Percentiles rank a stretch among this genome's conserved stretches.
Evolutionary conservation across 2,888 invertebrate species (phyloP).

Genomic region (Hermodice carunculata): DNA sequence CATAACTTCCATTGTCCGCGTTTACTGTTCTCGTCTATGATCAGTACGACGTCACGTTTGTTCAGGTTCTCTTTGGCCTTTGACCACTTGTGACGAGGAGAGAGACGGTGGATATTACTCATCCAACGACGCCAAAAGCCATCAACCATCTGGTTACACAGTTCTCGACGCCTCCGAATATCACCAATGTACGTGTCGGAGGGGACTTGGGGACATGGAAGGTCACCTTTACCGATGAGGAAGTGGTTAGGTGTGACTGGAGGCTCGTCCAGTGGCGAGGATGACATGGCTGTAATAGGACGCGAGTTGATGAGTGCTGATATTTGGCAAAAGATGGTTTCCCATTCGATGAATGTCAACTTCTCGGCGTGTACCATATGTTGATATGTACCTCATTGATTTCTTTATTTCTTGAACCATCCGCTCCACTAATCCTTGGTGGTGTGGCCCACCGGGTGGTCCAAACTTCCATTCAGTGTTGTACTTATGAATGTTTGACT

Average conservation of each 20-base stretch:
- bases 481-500: neutral
- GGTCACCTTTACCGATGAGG: neutral
- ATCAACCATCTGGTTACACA: neutral
- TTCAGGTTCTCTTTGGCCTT: neutral
- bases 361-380: neutral
- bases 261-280: neutral
- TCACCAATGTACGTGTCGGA: neutral
- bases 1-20: slow-evolving; percentile 1
- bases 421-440: neutral
- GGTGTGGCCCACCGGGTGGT: neutral
- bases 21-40: neutral
- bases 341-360: neutral
- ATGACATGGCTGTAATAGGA: neutral
- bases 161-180: neutral
- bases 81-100: neutral
- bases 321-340: neutral
- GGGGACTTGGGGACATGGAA: neutral
- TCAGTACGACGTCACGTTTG: neutral
- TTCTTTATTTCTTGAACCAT: neutral
- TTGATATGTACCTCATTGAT: neutral
- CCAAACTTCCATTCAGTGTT: neutral
- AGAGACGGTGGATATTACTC: neutral
- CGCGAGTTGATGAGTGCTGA: neutral
- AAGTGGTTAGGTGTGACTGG: neutral
- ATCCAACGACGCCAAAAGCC: neutral